Base-by-base conservation (phyloP, 2,888 invertebrate genomes). In the Leptinotarsa rubiginosa region DNA sequence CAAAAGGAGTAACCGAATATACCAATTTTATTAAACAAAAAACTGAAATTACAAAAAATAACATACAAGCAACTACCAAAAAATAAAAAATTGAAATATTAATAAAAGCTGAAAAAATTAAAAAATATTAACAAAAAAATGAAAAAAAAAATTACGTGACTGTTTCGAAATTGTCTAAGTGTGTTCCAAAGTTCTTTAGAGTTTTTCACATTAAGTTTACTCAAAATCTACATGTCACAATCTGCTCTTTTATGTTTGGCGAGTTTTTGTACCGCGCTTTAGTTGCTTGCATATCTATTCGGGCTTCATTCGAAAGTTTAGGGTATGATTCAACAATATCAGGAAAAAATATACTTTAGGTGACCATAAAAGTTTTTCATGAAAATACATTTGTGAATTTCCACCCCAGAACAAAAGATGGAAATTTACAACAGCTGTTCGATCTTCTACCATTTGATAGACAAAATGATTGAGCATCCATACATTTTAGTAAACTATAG, bases 401-500 rank as follows among this genome's bases (percentile, higher is more conserved):
- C 25, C 59, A 13, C 25, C 4, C 59, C 59, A 62, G 1, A n/a
- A 22, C 59, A 31, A 25, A n/a, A 62, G 31, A 31, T 1, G 31
- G 7, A 31, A 31, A 31, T 31, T 31, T 1, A 31, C 7, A 7
- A 31, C 7, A 31, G 31, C 31, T 31, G 7, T 25, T 31, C 31
- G 31, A 31, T 7, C 31, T 31, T 31, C 31, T 15, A 25, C 59
- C n/a, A 62, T 62, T 31, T 15, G 25, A 31, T n/a, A 31, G 10
- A 62, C 59, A 62, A 15, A 25, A 62, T 25, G 59, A 62, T 12
- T 62, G 15, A 22, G 31, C 7, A 13, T 62, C 59, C 59, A 62
- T 62, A n/a, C 15, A 62, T 12, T n/a, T 62, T 10, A 62, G 13
- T 62, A 62, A 62, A 62, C 59, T 62, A 62, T 25, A n/a, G 10